Evolutionary conservation across 1,140 invertebrate genomes (phyloP).

Genomic region (Drosophila bipectinata): DNA sequence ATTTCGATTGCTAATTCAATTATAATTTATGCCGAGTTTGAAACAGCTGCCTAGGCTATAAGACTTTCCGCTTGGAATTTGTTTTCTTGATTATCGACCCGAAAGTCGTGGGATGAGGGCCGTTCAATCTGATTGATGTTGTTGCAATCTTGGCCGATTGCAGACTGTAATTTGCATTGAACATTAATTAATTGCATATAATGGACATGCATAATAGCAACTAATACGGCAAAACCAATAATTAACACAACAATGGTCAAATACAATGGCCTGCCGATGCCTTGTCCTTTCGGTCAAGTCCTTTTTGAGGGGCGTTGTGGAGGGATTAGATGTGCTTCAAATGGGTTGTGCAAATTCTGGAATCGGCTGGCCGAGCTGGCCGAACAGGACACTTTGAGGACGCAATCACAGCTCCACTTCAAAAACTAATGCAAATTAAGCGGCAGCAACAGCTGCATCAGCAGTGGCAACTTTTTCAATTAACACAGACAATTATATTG

Average conservation of each 20-base stretch:
- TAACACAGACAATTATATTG: conserved; percentile 73
- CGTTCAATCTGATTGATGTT: conserved; percentile 49
- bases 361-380: conserved; percentile 19
- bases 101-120: conserved; percentile 10
- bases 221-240: conserved; percentile 69
- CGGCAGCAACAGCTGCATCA: conserved; percentile 44
- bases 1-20: conserved; percentile 56
- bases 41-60: conserved; percentile 33
- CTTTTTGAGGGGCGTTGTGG: conserved; percentile 44
- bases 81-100: conserved; percentile 20
- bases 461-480: conserved; percentile 71
- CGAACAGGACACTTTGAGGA: conserved; percentile 34
- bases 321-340: conserved; percentile 58
- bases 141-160: conserved; percentile 26
- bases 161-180: conserved; percentile 73
- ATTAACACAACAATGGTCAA: conserved; percentile 71
- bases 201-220: conserved; percentile 40
- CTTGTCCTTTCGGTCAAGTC: conserved; percentile 13
- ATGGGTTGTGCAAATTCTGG: conserved; percentile 33
- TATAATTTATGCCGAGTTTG: conserved; percentile 49
- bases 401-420: conserved; percentile 38
- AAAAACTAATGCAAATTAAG: conserved; percentile 54
- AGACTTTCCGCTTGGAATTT: conserved; percentile 39
- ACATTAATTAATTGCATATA: conserved; percentile 81
- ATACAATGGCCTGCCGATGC: conserved; percentile 42